Base-by-base conservation (phyloP, 2,113 vertebrate genomes). In the Phylloscopus trochiloides region DNA sequence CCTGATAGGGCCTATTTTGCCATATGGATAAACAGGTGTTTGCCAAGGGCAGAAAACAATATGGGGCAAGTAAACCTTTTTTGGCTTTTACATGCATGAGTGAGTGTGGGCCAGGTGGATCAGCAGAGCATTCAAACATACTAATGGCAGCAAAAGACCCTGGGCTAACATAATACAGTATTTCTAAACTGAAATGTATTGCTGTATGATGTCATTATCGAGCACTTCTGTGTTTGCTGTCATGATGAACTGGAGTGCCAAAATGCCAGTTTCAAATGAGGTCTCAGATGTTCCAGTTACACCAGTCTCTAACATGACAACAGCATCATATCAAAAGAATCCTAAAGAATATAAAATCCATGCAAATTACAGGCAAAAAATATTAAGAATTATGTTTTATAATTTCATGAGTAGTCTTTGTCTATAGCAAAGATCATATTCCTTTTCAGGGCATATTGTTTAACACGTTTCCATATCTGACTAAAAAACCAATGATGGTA, bases 11-110 rank as follows among this genome's bases (percentile, higher is more conserved):
- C 6, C 45, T 82, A 7, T 67, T 68, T 36, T 79, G 57, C 61
- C 92, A 90, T 88, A 86, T 62, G 90, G 58, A 52, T 29, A 82
- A 95, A 57, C 96, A 95, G 92, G 87, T 96, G 85, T 94, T 96
- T 86, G 88, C 88, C 75, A 88, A 65, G 71, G 78, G 82, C 90
- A 86, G 62, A 62, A 92, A 94, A 87, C 57, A 88, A 92, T 79
- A 88, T 50, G 50, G 50, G 70, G 62, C 58, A 88, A 92, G 54
- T 85, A 82, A 82, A 58, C 29, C 8, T 88, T 92, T 79, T 79
- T 79, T 75, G 47, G 36, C 12, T 90, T 90, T 85, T 82, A 29
- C 22, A 72, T 31, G 61, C 77, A 52, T 79, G 52, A 86, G 17
- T 61, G 36, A 61, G 15, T 5, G 2, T 71, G 54, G 25, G 32